A percentile compares a stretch with the other conserved stretches of the same genome.
phyloP scores from a whole-genome alignment of 2,797 vertebrate species.

The Phoxinus dragarum region DNA sequence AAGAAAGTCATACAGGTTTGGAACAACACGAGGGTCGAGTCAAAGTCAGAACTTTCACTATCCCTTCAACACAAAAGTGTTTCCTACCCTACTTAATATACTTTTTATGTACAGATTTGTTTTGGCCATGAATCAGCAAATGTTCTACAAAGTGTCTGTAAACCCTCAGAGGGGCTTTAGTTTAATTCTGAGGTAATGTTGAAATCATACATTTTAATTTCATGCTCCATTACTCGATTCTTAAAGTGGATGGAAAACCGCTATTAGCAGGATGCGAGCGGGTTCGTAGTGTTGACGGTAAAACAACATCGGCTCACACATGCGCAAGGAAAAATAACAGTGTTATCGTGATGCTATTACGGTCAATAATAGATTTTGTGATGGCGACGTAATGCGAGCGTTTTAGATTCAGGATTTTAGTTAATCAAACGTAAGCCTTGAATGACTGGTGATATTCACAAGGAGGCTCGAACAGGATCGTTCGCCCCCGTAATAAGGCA shows the following conservation, averaged over 20 bases:
- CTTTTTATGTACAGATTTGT: constrained; percentile 55
- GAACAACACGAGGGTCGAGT: not conserved
- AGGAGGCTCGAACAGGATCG: constrained; percentile 57
- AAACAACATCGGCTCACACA: constrained; percentile 47
- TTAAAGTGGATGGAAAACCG: constrained; percentile 26
- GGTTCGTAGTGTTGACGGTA: constrained; percentile 19
- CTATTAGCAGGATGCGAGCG: constrained; percentile 28
- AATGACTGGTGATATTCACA: constrained; percentile 45
- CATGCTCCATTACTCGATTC: constrained; percentile 45
- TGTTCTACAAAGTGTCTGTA: constrained; percentile 48
- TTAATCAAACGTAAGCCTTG: constrained; percentile 42
- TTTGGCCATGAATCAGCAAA: constrained; percentile 44
- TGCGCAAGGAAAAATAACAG: constrained; percentile 39
- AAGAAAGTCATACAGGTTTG: not conserved
- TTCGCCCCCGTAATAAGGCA: constrained; percentile 79
- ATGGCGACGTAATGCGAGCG: not conserved
- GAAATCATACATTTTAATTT: constrained; percentile 43
- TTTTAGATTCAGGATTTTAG: constrained; percentile 31
- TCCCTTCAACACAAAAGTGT: constrained; percentile 17
- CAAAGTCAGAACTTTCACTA: not conserved
- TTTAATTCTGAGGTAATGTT: constrained; percentile 54
- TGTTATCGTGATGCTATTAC: not conserved
- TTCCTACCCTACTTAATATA: constrained; percentile 30
- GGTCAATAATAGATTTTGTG: constrained; percentile 1
- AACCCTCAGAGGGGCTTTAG: constrained; percentile 25